phyloP scores from a whole-genome alignment of 2,888 invertebrate species.

The Lamellibrachia columna region DNA sequence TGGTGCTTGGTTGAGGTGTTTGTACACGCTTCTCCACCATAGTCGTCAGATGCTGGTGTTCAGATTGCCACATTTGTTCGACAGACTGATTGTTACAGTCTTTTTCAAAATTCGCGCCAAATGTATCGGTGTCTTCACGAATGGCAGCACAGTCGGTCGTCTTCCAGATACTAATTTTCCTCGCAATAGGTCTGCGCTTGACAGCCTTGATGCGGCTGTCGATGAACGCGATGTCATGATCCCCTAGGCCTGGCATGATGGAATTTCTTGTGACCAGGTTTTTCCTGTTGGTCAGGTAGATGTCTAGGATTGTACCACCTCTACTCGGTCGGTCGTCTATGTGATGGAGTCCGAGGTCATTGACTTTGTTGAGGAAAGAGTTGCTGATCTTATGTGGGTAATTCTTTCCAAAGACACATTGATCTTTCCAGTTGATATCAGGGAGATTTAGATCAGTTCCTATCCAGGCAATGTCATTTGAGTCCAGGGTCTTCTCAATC shows the following conservation, averaged over 20 bases:
- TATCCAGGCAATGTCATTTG: background rate
- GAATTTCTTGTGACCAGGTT: background rate
- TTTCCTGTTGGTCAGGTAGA: slow-evolving; percentile 7
- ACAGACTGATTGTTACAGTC: no score
- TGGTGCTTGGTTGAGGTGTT: no score
- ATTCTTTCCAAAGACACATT: background rate
- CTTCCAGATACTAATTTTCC: background rate
- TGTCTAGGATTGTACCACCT: background rate
- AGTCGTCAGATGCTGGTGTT: no score
- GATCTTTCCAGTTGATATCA: background rate
- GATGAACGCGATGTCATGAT: background rate
- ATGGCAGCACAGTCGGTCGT: background rate
- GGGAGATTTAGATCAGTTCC: background rate
- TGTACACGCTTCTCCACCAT: no score
- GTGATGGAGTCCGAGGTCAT: background rate
- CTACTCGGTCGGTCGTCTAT: background rate
- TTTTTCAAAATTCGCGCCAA: no score
- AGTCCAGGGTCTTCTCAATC: background rate
- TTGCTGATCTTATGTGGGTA: background rate
- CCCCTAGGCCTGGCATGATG: background rate
- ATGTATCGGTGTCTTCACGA: background rate
- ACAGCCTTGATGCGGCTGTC: background rate
- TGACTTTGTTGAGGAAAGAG: background rate
- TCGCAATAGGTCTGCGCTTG: background rate
- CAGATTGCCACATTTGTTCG: no score